These are phyloP conservation scores for Scaptomyza reducta DNA, from an alignment of 2,888 invertebrate species.

Conservation along the genomic window DNA sequence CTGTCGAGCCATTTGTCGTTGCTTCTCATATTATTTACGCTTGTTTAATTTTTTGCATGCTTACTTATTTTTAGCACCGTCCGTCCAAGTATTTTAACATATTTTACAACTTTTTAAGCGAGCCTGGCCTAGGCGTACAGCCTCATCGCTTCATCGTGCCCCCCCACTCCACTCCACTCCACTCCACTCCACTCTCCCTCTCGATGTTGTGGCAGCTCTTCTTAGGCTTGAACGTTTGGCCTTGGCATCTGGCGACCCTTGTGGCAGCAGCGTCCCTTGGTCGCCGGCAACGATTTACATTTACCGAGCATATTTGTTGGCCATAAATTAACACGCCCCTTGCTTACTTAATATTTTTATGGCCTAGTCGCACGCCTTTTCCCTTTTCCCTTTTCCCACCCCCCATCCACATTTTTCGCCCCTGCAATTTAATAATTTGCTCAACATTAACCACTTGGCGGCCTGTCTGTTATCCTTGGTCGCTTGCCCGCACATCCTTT, in stretches of 20 bases:
- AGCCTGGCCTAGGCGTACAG: conserved; percentile 13
- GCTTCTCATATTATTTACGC: conserved; percentile 59
- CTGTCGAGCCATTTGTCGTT: conserved; percentile 41
- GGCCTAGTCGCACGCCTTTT: conserved; percentile 33
- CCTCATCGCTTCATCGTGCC: neutral
- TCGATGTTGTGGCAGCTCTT: neutral
- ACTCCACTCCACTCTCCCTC: neutral
- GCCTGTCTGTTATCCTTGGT: conserved; percentile 37
- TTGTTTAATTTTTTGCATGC: conserved; percentile 62
- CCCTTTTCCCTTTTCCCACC: neutral
- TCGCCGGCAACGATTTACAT: conserved; percentile 29
- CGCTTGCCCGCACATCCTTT: conserved; percentile 33
- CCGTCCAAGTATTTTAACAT: conserved; percentile 62
- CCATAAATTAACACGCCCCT: conserved; percentile 68
- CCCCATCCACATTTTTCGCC: neutral
- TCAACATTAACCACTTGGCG: conserved; percentile 69
- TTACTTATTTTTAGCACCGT: conserved; percentile 40
- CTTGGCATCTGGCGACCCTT: conserved; percentile 9
- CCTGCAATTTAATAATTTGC: conserved; percentile 66
- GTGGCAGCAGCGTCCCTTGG: conserved; percentile 2
- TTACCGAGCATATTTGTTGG: conserved; percentile 67
- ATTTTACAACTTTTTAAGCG: conserved; percentile 68
- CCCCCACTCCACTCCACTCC: neutral
- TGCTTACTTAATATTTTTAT: conserved; percentile 67
- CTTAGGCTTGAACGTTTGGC: conserved; percentile 3